Evolutionary conservation across 2,888 invertebrate genomes (phyloP), one percentile per base, ranked within the genome.

Genomic region (Patella ulyssiponensis): DNA sequence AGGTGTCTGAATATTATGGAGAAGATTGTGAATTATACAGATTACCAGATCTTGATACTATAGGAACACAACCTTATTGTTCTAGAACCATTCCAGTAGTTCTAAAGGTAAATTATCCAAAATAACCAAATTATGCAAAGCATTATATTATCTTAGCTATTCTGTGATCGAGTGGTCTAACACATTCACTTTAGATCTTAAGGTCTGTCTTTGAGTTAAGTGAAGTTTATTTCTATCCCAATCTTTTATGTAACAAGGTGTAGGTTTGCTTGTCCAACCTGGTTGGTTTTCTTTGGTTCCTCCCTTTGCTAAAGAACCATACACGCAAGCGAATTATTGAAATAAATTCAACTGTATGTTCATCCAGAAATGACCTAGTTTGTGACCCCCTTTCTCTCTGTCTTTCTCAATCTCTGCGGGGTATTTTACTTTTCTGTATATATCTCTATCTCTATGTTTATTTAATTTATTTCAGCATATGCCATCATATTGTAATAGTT

Each of bases 401-500:
- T 51, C 73, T 73, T 1, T 51, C 53, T 44, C 72, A 9, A 3
- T 51, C 51, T 17, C 27, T 44, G 17, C 7, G 0, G 14, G n/a
- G 7, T 44, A 9, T 44, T 44, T 44, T 44, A 7, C 9, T 44
- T 7, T 44, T 44, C 44, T 9, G 44, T 44, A 44, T 44, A 44
- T 44, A 5, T 0, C 7, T 44, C 7, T 44, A 44, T 7, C 9
- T 7, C 9, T 44, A 44, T 44, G 9, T 44, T 44, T 5, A 54
- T 4, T 23, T 12, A 14, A 33, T 15, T 56, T 69, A 5, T 79
- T 82, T 7, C 83, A 89, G 89, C 80, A 84, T 75, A 74, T 88
- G 69, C 83, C 87, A n/a, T 82, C 83, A 53, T 74, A 84, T 51
- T 86, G 85, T 81, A 81, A 87, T 74, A 80, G 80, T 53, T 80